Base-by-base conservation (phyloP, 2,797 vertebrate species). In the Eulemur mongoz region DNA sequence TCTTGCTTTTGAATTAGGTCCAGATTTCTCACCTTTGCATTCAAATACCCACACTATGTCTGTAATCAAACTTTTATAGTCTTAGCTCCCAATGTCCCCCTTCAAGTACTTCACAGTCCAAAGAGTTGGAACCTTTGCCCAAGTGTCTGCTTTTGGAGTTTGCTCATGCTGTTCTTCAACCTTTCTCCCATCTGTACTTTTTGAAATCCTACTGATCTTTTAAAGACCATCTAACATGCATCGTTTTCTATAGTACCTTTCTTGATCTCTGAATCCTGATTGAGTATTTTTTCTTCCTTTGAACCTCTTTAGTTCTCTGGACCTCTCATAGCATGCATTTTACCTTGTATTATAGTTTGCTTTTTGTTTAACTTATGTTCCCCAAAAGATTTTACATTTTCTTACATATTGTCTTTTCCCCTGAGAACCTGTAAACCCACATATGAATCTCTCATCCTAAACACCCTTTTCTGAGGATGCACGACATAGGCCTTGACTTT, bases 261-360 rank as follows among this genome's bases (percentile, higher is more conserved):
- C 73, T 91, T 96, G 82, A 94, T 81, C 82, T 95, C 63, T 83
- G 67, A 73, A 95, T 94, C 30, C 30, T 78, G 72, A 88, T 73
- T 73, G 59, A 76, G 48, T 73, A 73, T 93, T 96, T 63, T 92
- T 70, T 32, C 17, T 83, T 59, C 32, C 32, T 76, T 94, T 89
- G 65, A 93, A 85, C 50, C 14, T 70, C 40, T 54, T 78, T 57
- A 45, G 43, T 78, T 35, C 61, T 52, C 90, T 73, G 63, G n/a
- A 95, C 67, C 69, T 95, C 65, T 96, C 57, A 69, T 52, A 61
- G 75, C 48, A 13, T 91, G 54, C 57, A 54, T 95, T 92, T 80
- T 84, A 59, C 70, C 89, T 75, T 67, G 15, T 84, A 73, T 83
- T 85, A 35, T 7, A 95, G 69, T 84, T 90, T 83, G 63, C 59